Evolutionary conservation across 1,140 invertebrate genomes (phyloP), one percentile per base, ranked within the genome.

Genomic region (Oryctes rhinoceros): DNA sequence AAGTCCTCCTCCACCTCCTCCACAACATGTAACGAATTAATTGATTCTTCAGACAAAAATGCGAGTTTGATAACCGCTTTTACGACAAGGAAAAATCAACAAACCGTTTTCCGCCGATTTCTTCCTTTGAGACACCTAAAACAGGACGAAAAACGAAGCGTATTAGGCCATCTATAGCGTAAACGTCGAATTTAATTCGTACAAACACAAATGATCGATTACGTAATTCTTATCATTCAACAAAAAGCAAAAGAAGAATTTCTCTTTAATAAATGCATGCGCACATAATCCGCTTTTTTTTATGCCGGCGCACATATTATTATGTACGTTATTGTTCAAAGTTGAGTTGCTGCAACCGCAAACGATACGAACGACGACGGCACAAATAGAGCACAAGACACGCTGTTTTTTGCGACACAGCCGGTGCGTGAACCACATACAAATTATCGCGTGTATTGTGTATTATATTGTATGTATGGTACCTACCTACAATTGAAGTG

Each of bases 261-360:
- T 18, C 13, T 59, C 53, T 59, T 59, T 59, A 59, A 59, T 59
- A 59, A 59, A 59, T 18, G 15, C 15, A 59, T 7, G 18, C 53
- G 5, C 9, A 44, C 39, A 44, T 44, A 44, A 44, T 44, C 9
- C 39, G 39, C 3, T 44, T 44, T 44, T 30, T 44, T 59, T 59
- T 59, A 59, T 59, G 18, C 53, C 53, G 53, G 5, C 18, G 18
- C 18, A 18, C 53, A 59, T 59, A 59, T 59, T n/a, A 59, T 59
- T 59, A 59, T 18, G 53, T 59, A 59, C 53, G 53, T 59, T 59
- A 59, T 59, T 59, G 53, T 59, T 59, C 53, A 59, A 59, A 59
- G 53, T 59, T 59, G 53, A 18, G 7, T 59, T 59, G 53, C 18
- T n/a, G 53, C 53, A 59, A 59, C 53, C 53, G 53, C 53, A 59